Conservation (phyloP, 2,113 vertebrate genomes). For the Tragelaphus imberbis region DNA sequence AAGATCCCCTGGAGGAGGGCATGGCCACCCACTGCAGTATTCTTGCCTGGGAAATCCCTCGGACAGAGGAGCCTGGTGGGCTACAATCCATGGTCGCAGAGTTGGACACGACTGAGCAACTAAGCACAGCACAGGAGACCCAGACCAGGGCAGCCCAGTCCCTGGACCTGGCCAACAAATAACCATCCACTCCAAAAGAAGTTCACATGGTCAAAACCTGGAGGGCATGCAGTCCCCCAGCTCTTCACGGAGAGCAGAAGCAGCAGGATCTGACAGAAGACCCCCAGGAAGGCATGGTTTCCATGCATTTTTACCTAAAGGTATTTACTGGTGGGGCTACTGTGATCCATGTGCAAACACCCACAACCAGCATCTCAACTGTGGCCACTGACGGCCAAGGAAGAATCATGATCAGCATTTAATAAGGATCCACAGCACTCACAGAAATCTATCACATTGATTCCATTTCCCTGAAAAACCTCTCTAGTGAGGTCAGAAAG, state of each 20-base stretch:
- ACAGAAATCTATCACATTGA: background rate
- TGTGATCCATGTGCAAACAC: background rate
- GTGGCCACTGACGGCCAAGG: background rate
- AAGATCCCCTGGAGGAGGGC: background rate
- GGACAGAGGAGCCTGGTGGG: background rate
- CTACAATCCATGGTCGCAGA: background rate
- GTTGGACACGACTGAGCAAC: background rate
- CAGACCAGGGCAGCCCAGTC: background rate
- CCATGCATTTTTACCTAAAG: background rate
- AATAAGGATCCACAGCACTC: background rate
- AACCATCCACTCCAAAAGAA: background rate
- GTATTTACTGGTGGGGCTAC: background rate
- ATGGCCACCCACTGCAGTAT: background rate
- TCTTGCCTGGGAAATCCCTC: background rate
- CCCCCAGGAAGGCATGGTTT: background rate
- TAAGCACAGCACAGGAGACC: background rate
- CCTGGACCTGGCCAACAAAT: background rate
- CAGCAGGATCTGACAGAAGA: background rate
- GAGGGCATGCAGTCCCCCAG: background rate
- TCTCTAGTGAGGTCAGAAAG: background rate
- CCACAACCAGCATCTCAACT: background rate
- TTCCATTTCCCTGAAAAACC: background rate
- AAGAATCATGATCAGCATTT: background rate
- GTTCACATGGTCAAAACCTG: background rate
- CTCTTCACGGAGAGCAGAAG: background rate